phyloP scores from a whole-genome alignment of 2,113 vertebrate species.

The Phasianus colchicus region DNA sequence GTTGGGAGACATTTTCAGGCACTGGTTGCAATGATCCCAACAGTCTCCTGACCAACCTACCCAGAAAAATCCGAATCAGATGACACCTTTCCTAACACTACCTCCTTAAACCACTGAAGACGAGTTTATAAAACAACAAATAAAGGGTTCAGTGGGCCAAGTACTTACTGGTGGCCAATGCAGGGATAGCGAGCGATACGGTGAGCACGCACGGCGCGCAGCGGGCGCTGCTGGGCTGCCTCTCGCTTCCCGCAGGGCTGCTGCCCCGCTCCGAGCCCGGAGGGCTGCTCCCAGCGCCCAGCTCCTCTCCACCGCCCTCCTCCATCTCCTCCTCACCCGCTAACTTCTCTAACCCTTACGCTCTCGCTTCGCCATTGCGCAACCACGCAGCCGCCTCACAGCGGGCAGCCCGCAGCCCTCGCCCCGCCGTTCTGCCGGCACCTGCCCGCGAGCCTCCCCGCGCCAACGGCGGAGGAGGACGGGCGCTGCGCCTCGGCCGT shows the following conservation, averaged over 20 bases:
- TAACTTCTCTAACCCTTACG: neutral
- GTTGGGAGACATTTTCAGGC: neutral
- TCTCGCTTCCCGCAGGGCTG: accelerated
- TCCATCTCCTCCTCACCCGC: neutral
- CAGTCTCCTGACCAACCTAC: neutral
- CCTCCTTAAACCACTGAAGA: neutral
- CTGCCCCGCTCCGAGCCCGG: neutral
- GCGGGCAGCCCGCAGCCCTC: too few relatives aligned
- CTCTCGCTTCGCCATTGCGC: neutral
- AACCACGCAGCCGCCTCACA: neutral
- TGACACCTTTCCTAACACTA: neutral
- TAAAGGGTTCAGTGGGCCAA: neutral
- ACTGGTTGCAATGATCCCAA: neutral
- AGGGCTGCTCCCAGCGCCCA: neutral
- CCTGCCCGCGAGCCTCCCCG: too few relatives aligned
- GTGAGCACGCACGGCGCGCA: conserved; percentile 76
- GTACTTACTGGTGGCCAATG: neutral
- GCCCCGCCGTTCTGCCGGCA: too few relatives aligned
- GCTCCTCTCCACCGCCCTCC: neutral
- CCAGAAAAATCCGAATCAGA: neutral
- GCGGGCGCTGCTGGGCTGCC: neutral
- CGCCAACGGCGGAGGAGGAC: too few relatives aligned
- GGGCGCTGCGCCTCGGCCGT: too few relatives aligned
- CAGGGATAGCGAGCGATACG: conserved; percentile 80
- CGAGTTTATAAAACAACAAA: neutral